Conservation (phyloP, 2,113 vertebrate species). For the Epinephelus lanceolatus region DNA sequence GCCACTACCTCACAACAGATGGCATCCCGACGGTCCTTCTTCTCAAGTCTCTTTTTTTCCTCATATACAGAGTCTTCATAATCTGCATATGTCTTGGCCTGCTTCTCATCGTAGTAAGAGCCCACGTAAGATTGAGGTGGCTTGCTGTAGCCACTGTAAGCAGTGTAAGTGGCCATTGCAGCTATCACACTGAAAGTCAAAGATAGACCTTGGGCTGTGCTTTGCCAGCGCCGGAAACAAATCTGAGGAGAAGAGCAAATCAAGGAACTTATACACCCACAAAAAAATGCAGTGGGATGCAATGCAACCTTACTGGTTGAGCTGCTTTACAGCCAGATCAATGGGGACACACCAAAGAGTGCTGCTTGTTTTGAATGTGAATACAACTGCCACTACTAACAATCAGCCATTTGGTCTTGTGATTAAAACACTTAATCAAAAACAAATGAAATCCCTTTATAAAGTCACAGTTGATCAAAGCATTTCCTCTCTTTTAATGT, state of each 20-base stretch:
- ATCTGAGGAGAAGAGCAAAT: constrained; percentile 54
- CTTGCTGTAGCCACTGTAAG: constrained; percentile 78
- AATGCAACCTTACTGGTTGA: constrained; percentile 80
- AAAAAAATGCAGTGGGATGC: constrained; percentile 69
- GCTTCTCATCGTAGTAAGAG: constrained; percentile 74
- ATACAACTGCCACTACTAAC: constrained; percentile 9
- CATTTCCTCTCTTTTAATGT: not conserved
- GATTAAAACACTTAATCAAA: constrained; percentile 13
- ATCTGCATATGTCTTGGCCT: constrained; percentile 44
- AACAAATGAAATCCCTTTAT: not conserved
- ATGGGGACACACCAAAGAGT: constrained; percentile 40
- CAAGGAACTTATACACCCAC: constrained; percentile 72
- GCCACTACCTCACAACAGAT: constrained; percentile 87
- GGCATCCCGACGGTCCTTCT: constrained; percentile 64
- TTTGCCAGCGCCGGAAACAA: constrained; percentile 27
- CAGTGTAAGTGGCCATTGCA: constrained; percentile 76
- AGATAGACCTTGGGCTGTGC: constrained; percentile 9
- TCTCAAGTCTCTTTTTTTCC: constrained; percentile 78
- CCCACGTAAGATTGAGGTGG: constrained; percentile 66
- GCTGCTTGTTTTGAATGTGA: constrained; percentile 51
- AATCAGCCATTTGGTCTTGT: not conserved
- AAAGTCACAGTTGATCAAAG: constrained; percentile 7
- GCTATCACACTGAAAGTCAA: constrained; percentile 14
- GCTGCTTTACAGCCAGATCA: constrained; percentile 55
- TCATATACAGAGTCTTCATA: constrained; percentile 71